These are phyloP conservation scores for Paracyclopina nana DNA, from an alignment of 1,140 invertebrate genomes.

Conservation along the genomic window DNA sequence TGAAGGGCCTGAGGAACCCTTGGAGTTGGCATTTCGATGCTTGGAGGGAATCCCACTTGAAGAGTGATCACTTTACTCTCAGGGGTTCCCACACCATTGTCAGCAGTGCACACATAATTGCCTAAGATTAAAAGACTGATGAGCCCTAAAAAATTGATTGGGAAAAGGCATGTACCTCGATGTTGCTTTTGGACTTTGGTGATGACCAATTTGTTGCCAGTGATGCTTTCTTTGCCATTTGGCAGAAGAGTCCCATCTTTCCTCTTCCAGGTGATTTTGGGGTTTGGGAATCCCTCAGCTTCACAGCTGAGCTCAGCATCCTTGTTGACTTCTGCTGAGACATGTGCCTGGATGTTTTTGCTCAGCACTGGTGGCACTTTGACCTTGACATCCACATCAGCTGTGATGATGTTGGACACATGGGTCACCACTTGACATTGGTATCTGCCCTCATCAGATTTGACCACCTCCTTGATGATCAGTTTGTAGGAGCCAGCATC, in stretches of 20 bases:
- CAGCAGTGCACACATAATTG: slow-evolving; percentile 2
- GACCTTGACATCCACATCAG: neutral
- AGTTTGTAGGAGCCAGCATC: slow-evolving; percentile 6
- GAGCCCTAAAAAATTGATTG: neutral
- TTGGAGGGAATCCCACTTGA: slow-evolving; percentile 2
- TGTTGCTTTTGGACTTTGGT: neutral
- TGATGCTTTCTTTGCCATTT: slow-evolving; percentile 2
- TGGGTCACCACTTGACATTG: slow-evolving; percentile 2
- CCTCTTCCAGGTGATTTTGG: slow-evolving; percentile 10
- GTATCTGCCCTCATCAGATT: slow-evolving; percentile 2
- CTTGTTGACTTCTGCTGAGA: neutral
- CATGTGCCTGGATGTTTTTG: neutral
- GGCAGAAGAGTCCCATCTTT: neutral
- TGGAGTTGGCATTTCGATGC: neutral
- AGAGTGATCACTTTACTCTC: neutral
- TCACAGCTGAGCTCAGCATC: slow-evolving; percentile 1
- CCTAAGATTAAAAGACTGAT: neutral
- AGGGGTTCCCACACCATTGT: slow-evolving; percentile 5
- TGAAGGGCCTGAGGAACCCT: neutral
- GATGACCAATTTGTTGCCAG: neutral
- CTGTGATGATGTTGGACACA: neutral
- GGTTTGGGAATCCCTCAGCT: neutral
- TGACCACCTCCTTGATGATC: neutral
- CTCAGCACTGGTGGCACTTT: slow-evolving; percentile 8
- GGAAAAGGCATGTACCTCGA: neutral